Base-by-base conservation (phyloP, 1,140 invertebrate species). In the Drosophila virilis region DNA sequence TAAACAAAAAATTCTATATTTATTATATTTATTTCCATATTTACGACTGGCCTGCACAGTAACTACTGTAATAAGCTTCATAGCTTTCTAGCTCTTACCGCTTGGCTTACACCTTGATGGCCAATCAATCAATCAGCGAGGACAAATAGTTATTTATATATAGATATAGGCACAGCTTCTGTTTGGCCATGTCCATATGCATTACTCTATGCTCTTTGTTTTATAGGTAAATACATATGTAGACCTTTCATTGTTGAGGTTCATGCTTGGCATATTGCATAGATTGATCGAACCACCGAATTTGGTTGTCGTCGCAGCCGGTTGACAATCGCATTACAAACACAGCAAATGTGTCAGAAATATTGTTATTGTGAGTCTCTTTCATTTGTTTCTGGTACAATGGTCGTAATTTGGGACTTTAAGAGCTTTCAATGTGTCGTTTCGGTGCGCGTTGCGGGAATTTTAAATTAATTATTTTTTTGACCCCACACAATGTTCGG, bases 381-480 rank as follows among this genome's bases (percentile, higher is more conserved):
- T 78, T 74, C 58, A 83, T 88, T 88, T 89, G 77, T 77, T 89
- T 89, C 59, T 89, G 82, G 78, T 82, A 85, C 85, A 90, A 85
- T 90, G 77, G 70, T 90, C 84, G 86, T 88, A 88, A 90, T 88
- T 88, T 91, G 79, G 88, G 82, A 68, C 77, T 88, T 90, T 90
- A 91, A 90, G 82, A 90, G 82, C 86, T 86, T 90, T 90, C 86
- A 90, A 91, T 90, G 78, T 88, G 88, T 91, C 82, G 78, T 90
- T 90, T 88, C 76, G 71, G 13, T 70, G 86, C 62, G 82, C 80
- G 88, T 78, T 73, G 74, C 62, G 51, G 68, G 86, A 90, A 90
- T 90, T 90, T 90, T 88, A 88, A 90, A 90, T 90, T 90, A 90
- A 90, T 90, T 91, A 91, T 80, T 78, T 90, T 76, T 88, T 83